A percentile compares a stretch with the other conserved stretches of the same genome.
Evolutionary conservation across 2,113 vertebrate species (phyloP).

Genomic region (Ivindomyrus marchei): DNA sequence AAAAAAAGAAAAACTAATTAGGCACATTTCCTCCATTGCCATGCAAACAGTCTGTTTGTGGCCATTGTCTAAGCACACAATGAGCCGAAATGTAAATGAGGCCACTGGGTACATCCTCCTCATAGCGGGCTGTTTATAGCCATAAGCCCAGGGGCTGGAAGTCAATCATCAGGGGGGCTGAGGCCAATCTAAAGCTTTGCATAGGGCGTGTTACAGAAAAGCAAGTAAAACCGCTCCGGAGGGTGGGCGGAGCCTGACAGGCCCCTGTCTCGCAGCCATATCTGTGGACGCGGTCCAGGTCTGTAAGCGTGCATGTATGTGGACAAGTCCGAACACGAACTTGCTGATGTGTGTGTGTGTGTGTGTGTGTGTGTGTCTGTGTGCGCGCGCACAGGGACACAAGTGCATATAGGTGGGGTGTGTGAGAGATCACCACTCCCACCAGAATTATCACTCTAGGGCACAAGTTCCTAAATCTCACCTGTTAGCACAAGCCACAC

Average conservation of each 20-base stretch:
- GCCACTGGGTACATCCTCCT: neutral
- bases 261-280: neutral
- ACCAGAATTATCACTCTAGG: neutral
- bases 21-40: neutral
- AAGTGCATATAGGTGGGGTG: too few species aligned
- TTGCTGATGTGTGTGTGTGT: neutral
- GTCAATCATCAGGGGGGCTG: neutral
- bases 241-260: neutral
- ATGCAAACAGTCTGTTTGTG: neutral
- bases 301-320: neutral
- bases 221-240: neutral
- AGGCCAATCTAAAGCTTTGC: neutral
- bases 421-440: neutral
- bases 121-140: neutral
- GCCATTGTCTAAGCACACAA: slow-evolving; percentile 7
- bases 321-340: neutral
- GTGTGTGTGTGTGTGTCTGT: too few species aligned
- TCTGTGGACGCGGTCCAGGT: neutral
- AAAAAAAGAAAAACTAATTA: neutral
- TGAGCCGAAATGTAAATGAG: neutral
- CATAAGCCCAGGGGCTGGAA: neutral
- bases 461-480: neutral
- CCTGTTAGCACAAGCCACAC: neutral
- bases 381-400: too few species aligned
- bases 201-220: neutral